Conservation (phyloP, 2,888 invertebrate genomes). For the Ganaspis brasiliensis region DNA sequence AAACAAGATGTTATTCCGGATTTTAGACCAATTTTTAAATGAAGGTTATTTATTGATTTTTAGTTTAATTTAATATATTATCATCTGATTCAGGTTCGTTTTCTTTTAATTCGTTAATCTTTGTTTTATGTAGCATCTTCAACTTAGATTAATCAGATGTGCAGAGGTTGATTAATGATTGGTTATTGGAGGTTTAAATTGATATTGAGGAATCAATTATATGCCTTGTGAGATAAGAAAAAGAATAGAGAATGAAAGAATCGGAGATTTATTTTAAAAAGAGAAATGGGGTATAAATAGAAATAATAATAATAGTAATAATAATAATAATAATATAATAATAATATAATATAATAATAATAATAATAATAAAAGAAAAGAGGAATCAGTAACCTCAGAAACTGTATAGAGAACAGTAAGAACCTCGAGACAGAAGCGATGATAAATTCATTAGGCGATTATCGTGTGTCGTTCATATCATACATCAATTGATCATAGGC, state of each 20-base stretch:
- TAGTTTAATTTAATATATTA: neutral
- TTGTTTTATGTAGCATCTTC: no score
- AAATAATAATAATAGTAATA: no score
- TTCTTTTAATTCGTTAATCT: neutral
- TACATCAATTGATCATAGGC: constrained; percentile 48
- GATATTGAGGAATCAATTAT: neutral
- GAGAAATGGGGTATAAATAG: no score
- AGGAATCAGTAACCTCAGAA: neutral
- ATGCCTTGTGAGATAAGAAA: neutral
- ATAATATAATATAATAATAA: no score
- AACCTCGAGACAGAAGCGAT: neutral
- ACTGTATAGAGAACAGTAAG: no score
- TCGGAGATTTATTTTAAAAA: neutral
- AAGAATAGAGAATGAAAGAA: neutral
- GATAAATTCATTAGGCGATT: constrained; percentile 38
- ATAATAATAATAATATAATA: no score
- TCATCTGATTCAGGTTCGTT: no score
- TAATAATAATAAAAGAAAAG: neutral
- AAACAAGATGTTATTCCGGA: neutral
- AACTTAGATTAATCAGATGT: no score
- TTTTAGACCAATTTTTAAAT: neutral
- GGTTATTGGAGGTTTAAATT: no score
- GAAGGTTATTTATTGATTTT: neutral
- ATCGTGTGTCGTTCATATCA: constrained; percentile 43
- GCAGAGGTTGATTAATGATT: no score